Evolutionary conservation across 2,113 vertebrate species (phyloP).

Genomic region (Climacteris rufus): DNA sequence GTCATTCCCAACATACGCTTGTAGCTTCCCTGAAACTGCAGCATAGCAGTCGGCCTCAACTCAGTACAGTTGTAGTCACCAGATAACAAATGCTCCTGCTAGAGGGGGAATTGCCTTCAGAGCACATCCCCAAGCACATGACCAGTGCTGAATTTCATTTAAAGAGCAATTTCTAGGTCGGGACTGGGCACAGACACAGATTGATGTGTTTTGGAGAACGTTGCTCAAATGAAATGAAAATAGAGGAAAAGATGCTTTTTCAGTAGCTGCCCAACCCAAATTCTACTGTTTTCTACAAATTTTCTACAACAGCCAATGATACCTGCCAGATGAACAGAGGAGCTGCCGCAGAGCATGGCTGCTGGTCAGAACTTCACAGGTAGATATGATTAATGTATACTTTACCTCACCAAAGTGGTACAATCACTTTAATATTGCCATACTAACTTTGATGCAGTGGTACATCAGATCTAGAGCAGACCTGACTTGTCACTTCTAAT

Average conservation of each 20-base stretch:
- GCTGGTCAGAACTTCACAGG: neutral
- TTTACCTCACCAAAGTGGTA: neutral
- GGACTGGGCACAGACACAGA: neutral
- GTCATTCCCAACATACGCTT: neutral
- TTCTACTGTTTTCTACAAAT: neutral
- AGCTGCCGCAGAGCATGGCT: neutral
- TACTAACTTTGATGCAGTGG: neutral
- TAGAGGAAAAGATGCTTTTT: neutral
- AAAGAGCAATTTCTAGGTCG: neutral
- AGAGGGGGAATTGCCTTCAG: neutral
- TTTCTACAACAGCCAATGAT: neutral
- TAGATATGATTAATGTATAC: neutral
- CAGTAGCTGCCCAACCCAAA: neutral
- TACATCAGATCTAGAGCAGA: neutral
- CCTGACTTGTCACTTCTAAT: neutral
- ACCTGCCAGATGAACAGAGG: neutral
- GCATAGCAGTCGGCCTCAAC: rapidly evolving
- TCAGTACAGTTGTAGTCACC: neutral
- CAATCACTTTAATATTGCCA: neutral
- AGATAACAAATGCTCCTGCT: neutral
- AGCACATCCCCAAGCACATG: neutral
- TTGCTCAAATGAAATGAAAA: neutral
- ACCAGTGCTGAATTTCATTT: neutral
- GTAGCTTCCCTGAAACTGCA: neutral
- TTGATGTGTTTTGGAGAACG: neutral